These are phyloP conservation scores for Mizuhopecten yessoensis DNA, from an alignment of 1,140 invertebrate species.

Conservation along the genomic window DNA sequence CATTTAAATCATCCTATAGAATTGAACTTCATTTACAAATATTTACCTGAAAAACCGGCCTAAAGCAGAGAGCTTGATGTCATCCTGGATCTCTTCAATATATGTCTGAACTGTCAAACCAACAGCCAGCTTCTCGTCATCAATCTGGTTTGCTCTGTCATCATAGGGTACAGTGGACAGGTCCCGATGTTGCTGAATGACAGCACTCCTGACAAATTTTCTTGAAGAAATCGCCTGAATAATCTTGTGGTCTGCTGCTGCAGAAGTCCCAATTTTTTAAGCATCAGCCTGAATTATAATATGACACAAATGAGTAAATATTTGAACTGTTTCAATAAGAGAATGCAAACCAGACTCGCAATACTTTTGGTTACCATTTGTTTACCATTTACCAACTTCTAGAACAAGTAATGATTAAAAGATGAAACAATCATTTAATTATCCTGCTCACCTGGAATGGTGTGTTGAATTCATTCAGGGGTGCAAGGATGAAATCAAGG, in stretches of 20 bases:
- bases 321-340: background rate
- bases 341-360: too few relatives aligned
- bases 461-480: too few relatives aligned
- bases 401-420: background rate
- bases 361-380: too few relatives aligned
- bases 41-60: background rate
- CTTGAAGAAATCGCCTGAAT: too few relatives aligned
- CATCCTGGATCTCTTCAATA: background rate
- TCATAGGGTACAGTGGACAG: background rate
- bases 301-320: background rate
- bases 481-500: background rate
- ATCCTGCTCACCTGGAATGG: background rate
- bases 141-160: background rate
- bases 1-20: background rate
- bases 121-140: background rate
- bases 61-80: background rate
- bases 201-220: background rate
- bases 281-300: background rate
- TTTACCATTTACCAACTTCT: background rate
- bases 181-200: background rate
- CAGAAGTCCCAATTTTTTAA: background rate
- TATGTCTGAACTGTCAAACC: background rate
- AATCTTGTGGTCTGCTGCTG: background rate
- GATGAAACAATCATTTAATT: too few relatives aligned
- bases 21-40: background rate